Conservation (phyloP, 2,888 invertebrate species). For the Xanthia togata region DNA sequence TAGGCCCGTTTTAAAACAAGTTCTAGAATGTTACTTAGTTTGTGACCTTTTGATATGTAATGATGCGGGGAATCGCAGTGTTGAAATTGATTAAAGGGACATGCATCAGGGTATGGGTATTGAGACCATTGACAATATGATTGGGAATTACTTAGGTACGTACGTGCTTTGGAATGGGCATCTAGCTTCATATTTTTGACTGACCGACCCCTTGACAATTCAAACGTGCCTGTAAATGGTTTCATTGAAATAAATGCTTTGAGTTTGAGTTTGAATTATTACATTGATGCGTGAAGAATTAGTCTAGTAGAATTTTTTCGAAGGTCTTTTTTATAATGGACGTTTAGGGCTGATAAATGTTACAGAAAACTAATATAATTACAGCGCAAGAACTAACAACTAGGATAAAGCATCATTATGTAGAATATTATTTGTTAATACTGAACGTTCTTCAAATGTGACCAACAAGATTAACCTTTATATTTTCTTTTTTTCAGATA, state of each 20-base stretch:
- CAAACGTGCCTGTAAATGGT: too few species aligned
- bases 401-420: background rate
- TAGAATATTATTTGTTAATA: background rate
- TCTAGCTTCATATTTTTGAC: too few species aligned
- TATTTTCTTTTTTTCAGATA: background rate
- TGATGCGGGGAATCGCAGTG: slow-evolving; percentile 53
- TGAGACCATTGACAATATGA: background rate
- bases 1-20: slow-evolving; percentile 67
- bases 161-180: too few species aligned
- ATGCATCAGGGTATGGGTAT: background rate
- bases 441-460: background rate
- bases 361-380: background rate
- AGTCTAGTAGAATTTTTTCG: background rate
- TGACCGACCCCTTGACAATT: too few species aligned
- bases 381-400: background rate
- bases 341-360: background rate
- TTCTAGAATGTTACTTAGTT: slow-evolving; percentile 65
- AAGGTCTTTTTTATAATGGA: background rate
- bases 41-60: slow-evolving; percentile 61
- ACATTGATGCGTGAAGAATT: background rate
- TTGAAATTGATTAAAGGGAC: slow-evolving; percentile 58
- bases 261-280: too few species aligned
- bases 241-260: too few species aligned
- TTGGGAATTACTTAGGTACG: too few species aligned
- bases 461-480: background rate